Evolutionary conservation across 2,888 invertebrate genomes (phyloP), one percentile per base, ranked within the genome.

Genomic region (Hofmannophila pseudospretella): DNA sequence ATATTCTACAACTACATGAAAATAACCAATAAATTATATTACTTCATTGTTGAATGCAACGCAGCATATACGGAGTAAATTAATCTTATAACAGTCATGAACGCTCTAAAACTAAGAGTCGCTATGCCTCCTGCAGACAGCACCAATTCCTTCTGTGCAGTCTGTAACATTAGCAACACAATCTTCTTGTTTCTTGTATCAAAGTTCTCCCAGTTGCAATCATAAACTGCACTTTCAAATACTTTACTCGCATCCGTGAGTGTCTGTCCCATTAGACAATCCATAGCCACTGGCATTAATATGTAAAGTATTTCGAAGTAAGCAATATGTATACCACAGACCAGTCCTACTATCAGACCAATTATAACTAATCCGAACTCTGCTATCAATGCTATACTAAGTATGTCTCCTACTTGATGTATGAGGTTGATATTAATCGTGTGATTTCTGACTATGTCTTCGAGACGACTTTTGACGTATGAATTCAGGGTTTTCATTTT

Each of bases 201-300:
- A 12, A 76, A 77, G 9, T 69, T 67, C 47, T 80, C 79, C 79
- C 80, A 81, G 19, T 69, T 59, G 27, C 72, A 73, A 25, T 52
- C 51, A 20, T 78, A 80, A 0, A 80, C 63, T 0, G 78, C 66
- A 0, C 39, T 39, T 31, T 72, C 69, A 13, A 80, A 76, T 0
- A 36, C 32, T 0, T 45, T 10, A 37, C 63, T 65, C 0, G 78
- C 73, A 9, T 79, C 72, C 33, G 70, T 64, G 0, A 80, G 44
- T 1, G 60, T 55, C 41, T 79, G 80, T 0, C 80, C 80, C 1
- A 58, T 58, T 1, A 62, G 55, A 42, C 79, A 79, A 40, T 76
- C 75, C 50, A 72, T 64, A 0, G 55, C 62, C 0, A 72, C 58
- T 41, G 61, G 55, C 34, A 46, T 29, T 1, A 45, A 46, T 0